Conservation (phyloP, 2,113 vertebrate genomes). For the Mirounga angustirostris region DNA sequence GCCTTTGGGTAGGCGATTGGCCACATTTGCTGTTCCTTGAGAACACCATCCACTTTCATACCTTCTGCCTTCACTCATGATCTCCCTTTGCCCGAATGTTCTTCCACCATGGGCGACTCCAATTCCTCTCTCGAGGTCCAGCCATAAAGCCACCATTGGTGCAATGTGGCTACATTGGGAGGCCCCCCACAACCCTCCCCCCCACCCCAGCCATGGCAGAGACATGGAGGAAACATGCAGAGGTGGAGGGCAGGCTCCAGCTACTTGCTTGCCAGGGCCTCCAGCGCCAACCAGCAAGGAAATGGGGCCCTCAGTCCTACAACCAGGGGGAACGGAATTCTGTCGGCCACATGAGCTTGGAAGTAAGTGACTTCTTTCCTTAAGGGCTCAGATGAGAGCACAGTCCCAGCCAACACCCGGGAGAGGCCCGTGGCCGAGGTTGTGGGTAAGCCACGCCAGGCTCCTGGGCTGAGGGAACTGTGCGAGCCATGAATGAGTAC, state of each 20-base stretch:
- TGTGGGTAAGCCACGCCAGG: neutral
- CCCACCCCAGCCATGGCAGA: neutral
- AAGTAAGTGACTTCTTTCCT: neutral
- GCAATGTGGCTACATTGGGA: neutral
- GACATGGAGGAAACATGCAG: neutral
- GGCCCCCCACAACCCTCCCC: accelerated
- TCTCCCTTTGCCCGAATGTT: neutral
- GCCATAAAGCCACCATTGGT: neutral
- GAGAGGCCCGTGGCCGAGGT: neutral
- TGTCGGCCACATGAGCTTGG: neutral
- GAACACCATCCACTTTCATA: neutral
- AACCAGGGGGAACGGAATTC: neutral
- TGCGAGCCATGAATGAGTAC: neutral
- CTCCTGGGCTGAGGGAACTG: neutral
- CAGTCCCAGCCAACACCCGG: neutral
- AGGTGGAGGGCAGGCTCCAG: neutral
- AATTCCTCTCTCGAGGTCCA: neutral
- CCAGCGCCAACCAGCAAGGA: neutral
- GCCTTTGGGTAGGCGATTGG: neutral
- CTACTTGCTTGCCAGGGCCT: neutral
- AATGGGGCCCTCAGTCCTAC: neutral
- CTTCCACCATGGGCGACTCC: neutral
- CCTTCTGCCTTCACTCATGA: neutral
- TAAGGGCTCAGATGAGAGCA: neutral
- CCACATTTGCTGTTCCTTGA: neutral